These are phyloP conservation scores for Triplophysa dalaica DNA, from an alignment of 2,113 vertebrate genomes.

Conservation along the genomic window DNA sequence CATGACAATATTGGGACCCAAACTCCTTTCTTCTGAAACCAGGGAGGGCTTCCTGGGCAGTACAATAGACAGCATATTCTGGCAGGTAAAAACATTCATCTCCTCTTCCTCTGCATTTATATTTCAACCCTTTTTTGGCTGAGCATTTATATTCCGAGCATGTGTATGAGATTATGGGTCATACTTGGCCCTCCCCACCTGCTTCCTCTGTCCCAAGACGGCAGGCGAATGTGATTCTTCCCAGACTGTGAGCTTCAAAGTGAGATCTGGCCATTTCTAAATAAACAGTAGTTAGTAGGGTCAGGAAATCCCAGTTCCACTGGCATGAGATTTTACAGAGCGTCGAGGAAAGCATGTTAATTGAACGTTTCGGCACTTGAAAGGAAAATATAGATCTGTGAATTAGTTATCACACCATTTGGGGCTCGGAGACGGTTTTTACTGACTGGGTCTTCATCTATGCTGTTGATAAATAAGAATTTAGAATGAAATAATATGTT, in stretches of 20 bases:
- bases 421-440: neutral
- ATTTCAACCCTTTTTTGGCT: conserved; percentile 12
- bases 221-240: conserved; percentile 34
- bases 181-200: conserved; percentile 25
- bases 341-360: conserved; percentile 22
- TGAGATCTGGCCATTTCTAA: conserved; percentile 17
- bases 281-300: neutral
- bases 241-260: conserved; percentile 27
- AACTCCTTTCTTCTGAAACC: conserved; percentile 92
- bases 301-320: conserved; percentile 14
- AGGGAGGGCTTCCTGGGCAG: conserved; percentile 95
- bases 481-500: neutral
- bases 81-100: conserved; percentile 81
- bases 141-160: conserved; percentile 44
- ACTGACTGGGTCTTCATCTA: neutral
- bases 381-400: conserved; percentile 28
- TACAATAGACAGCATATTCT: conserved; percentile 98
- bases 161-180: conserved; percentile 31
- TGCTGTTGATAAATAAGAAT: conserved; percentile 3
- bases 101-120: neutral
- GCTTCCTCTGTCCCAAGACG: conserved; percentile 5
- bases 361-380: conserved; percentile 20
- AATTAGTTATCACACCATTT: conserved; percentile 25
- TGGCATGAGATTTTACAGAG: conserved; percentile 15
- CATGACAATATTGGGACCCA: conserved; percentile 97